Evolutionary conservation across 2,888 invertebrate species (phyloP).

Genomic region (Eupithecia vulgata): DNA sequence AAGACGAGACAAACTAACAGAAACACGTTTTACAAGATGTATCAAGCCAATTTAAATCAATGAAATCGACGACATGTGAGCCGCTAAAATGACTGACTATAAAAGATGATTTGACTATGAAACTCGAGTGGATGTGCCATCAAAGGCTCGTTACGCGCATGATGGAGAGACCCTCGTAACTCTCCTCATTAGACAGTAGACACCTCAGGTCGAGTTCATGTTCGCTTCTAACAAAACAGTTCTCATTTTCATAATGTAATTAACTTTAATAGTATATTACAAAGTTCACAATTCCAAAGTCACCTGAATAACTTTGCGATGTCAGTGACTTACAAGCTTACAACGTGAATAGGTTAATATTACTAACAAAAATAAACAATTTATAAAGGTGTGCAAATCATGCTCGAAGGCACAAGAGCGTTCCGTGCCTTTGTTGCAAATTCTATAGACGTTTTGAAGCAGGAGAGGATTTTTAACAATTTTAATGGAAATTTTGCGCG

Average conservation of each 20-base stretch:
- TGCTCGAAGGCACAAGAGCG: slow-evolving; percentile 5
- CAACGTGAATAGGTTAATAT: background rate
- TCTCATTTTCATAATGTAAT: slow-evolving; percentile 26
- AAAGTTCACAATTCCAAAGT: slow-evolving; percentile 19
- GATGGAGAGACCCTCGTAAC: slow-evolving; percentile 49
- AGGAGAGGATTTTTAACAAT: background rate
- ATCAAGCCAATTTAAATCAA: slow-evolving; percentile 3
- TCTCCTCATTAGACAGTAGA: slow-evolving; percentile 35
- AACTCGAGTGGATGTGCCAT: slow-evolving; percentile 47
- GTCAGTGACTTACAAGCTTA: slow-evolving; percentile 16
- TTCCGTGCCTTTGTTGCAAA: background rate
- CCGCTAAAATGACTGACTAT: slow-evolving; percentile 30
- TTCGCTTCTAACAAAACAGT: slow-evolving; percentile 28
- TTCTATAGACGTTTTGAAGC: background rate
- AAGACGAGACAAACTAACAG: background rate
- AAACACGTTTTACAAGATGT: background rate
- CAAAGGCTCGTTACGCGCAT: slow-evolving; percentile 52
- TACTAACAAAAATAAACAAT: background rate
- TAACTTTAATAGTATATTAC: slow-evolving; percentile 24
- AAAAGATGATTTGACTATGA: slow-evolving; percentile 32
- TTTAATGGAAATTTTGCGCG: background rate
- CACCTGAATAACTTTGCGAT: slow-evolving; percentile 23
- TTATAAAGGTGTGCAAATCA: slow-evolving; percentile 1
- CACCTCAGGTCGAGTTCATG: slow-evolving; percentile 24
- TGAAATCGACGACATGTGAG: background rate